Conservation (phyloP, 2,113 vertebrate genomes). For the Numenius arquata region DNA sequence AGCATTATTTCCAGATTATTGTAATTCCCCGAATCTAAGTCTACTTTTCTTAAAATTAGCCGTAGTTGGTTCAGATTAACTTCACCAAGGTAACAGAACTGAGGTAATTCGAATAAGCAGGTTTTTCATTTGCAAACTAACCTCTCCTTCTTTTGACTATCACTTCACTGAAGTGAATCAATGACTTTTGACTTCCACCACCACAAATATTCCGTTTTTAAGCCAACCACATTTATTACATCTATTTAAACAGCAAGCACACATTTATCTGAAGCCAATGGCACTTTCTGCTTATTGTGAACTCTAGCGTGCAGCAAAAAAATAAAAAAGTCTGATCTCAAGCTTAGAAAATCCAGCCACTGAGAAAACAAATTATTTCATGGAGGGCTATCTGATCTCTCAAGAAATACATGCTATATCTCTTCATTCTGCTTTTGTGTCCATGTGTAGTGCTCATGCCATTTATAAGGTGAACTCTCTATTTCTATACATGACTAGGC, state of each 20-base stretch:
- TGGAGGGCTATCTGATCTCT: background rate
- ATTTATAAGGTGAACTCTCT: background rate
- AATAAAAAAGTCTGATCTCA: background rate
- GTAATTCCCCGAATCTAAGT: background rate
- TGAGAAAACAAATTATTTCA: background rate
- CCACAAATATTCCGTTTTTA: background rate
- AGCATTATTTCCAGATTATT: background rate
- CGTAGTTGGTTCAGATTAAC: background rate
- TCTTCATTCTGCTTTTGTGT: background rate
- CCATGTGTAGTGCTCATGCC: background rate
- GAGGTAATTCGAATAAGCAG: background rate
- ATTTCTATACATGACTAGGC: background rate
- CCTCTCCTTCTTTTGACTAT: background rate
- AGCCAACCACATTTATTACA: background rate
- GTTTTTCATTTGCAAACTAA: background rate
- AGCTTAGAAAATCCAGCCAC: background rate
- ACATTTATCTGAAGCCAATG: background rate
- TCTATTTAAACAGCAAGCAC: background rate
- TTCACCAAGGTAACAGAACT: background rate
- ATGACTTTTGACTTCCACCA: background rate
- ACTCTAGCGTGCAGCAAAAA: background rate
- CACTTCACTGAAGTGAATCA: background rate
- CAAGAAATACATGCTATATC: background rate
- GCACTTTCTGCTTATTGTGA: background rate
- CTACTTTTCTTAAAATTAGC: background rate